Percentiles rank a stretch among this genome's conserved stretches.
phyloP scores from a whole-genome alignment of 2,888 invertebrate species.

The Athrips mouffetella region DNA sequence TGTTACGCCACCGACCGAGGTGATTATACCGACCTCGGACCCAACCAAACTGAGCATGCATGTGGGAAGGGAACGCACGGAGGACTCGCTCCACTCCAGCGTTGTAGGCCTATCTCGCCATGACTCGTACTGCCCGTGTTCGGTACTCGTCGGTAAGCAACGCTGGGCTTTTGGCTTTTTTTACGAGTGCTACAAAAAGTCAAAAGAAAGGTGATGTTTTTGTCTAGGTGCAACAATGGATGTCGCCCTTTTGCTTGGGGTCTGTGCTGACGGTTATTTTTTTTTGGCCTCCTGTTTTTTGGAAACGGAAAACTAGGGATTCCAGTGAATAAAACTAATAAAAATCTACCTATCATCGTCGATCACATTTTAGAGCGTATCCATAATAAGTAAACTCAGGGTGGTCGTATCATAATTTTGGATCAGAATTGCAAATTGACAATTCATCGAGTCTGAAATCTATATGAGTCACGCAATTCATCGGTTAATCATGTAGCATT shows the following conservation, averaged over 20 bases:
- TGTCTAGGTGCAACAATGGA: constrained; percentile 57
- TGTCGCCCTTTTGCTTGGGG: constrained; percentile 54
- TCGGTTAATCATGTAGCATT: constrained; percentile 18
- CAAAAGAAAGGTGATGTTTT: constrained; percentile 34
- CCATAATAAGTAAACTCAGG: too few relatives aligned
- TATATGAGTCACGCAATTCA: constrained; percentile 21
- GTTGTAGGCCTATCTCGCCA: constrained; percentile 39
- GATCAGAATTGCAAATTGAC: constrained; percentile 15
- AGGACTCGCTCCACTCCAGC: constrained; percentile 32
- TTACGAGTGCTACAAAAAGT: constrained; percentile 44
- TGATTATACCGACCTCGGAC: constrained; percentile 71
- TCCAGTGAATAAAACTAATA: too few relatives aligned
- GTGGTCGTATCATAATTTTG: neutral
- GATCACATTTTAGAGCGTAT: too few relatives aligned
- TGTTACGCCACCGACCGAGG: constrained; percentile 76
- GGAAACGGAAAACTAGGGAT: neutral
- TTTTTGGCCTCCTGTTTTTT: constrained; percentile 33
- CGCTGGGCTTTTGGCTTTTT: constrained; percentile 49
- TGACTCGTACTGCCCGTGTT: constrained; percentile 29
- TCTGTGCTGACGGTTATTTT: constrained; percentile 41
- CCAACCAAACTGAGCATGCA: constrained; percentile 63
- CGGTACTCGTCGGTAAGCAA: constrained; percentile 55
- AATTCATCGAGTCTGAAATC: constrained; percentile 17
- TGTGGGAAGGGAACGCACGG: constrained; percentile 50
- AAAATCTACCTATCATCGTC: too few relatives aligned